Percentiles rank a stretch among this genome's conserved stretches.
Evolutionary conservation across 2,888 invertebrate genomes (phyloP).

Genomic region (Anticlea derivata): DNA sequence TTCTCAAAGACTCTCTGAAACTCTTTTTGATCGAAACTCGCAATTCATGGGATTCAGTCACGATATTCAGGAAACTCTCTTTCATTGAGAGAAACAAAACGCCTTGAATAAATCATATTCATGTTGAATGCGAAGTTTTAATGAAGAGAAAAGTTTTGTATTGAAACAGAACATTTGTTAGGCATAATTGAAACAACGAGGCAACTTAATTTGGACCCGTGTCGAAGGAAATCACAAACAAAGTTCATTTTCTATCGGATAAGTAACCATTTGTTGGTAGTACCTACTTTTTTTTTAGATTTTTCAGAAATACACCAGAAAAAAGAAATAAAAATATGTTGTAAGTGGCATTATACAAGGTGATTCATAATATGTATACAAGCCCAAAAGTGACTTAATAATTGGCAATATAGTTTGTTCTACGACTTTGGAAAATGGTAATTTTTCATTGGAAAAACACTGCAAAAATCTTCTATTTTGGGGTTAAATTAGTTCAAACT

Average conservation of each 20-base stretch:
- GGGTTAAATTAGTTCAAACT: too few species aligned
- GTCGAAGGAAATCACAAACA: constrained; percentile 43
- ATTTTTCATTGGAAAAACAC: too few species aligned
- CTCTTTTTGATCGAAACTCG: constrained; percentile 3
- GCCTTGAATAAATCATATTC: constrained; percentile 47
- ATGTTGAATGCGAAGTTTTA: constrained; percentile 44
- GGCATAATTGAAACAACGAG: constrained; percentile 52
- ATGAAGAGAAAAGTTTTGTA: constrained; percentile 50
- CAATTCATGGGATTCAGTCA: neutral
- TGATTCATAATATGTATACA: too few species aligned
- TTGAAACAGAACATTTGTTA: constrained; percentile 38
- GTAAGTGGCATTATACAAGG: too few species aligned
- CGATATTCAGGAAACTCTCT: constrained; percentile 9
- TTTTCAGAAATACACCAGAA: too few species aligned
- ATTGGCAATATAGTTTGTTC: too few species aligned
- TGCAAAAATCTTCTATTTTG: too few species aligned
- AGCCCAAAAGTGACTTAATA: too few species aligned
- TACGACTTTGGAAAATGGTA: too few species aligned
- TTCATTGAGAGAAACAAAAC: constrained; percentile 24
- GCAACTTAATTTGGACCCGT: constrained; percentile 45
- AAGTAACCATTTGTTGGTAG: neutral
- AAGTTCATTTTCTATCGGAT: constrained; percentile 6
- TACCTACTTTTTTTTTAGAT: neutral
- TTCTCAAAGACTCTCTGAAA: neutral
- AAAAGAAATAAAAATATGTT: too few species aligned